These are phyloP conservation scores for Antrozous pallidus DNA, from an alignment of 2,797 vertebrate genomes.

Conservation along the genomic window DNA sequence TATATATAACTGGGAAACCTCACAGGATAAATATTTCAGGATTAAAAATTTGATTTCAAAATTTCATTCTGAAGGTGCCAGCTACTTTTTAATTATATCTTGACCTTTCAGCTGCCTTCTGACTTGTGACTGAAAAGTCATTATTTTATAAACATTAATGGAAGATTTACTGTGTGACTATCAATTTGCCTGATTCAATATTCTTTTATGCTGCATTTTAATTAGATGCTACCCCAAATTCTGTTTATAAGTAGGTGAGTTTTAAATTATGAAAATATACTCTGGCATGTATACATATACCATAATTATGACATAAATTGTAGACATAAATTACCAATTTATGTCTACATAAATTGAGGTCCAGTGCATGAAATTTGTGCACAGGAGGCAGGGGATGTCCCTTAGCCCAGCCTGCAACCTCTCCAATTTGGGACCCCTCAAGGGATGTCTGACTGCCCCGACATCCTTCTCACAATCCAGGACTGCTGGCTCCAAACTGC, in stretches of 20 bases:
- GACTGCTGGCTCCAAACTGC: too few species aligned
- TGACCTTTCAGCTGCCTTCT: not conserved
- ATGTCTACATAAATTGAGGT: too few species aligned
- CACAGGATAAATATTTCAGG: not conserved
- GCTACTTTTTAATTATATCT: not conserved
- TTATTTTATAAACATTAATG: not conserved
- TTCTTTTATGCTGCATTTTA: not conserved
- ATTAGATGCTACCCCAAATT: not conserved
- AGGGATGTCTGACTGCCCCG: too few species aligned
- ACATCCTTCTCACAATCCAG: too few species aligned
- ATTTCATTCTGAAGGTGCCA: not conserved
- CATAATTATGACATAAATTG: too few species aligned
- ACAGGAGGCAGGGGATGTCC: too few species aligned
- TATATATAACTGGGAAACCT: not conserved
- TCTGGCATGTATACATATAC: not conserved
- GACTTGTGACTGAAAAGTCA: slow-evolving; percentile 5
- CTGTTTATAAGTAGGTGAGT: not conserved
- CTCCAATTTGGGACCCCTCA: too few species aligned
- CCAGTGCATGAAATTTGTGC: too few species aligned
- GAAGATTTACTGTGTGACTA: not conserved
- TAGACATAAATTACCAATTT: too few species aligned
- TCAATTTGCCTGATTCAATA: not conserved
- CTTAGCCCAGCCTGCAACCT: too few species aligned
- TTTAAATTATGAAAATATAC: not conserved
- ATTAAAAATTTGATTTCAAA: not conserved